Conservation (phyloP, 2,888 invertebrate genomes). For the Thumatha senex region DNA sequence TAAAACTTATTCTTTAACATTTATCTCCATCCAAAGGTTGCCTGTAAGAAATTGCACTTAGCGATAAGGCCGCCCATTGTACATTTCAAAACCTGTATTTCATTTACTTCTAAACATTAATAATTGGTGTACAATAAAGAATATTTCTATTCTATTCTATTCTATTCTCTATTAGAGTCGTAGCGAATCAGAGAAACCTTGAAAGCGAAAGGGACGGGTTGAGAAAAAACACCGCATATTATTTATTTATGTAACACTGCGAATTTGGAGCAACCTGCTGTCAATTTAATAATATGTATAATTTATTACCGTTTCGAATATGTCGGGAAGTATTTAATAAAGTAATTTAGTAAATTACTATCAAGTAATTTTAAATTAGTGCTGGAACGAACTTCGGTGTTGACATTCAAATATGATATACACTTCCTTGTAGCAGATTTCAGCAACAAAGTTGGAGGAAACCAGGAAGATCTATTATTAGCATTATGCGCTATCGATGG, state of each 20-base stretch:
- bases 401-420: neutral
- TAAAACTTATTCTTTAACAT: too few species aligned
- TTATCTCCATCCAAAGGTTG: too few species aligned
- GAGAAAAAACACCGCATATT: constrained; percentile 42
- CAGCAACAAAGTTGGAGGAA: neutral
- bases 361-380: constrained; percentile 18
- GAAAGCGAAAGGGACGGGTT: constrained; percentile 47
- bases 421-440: constrained; percentile 3
- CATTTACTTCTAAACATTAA: too few species aligned
- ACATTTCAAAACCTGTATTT: too few species aligned
- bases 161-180: constrained; percentile 35
- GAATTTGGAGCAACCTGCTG: constrained; percentile 25
- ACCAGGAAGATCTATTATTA: too few species aligned
- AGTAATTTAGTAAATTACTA: constrained; percentile 9
- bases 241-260: constrained; percentile 25
- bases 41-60: too few species aligned
- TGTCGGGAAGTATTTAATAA: constrained; percentile 33
- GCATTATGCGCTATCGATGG: too few species aligned
- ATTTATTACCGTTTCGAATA: constrained; percentile 20
- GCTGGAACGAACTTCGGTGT: neutral
- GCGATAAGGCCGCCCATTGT: too few species aligned
- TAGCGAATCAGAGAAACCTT: constrained; percentile 47
- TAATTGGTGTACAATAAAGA: too few species aligned
- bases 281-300: constrained; percentile 24
- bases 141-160: too few species aligned